Evolutionary conservation across 2,888 invertebrate genomes (phyloP).

Genomic region (Epiblema foenella): DNA sequence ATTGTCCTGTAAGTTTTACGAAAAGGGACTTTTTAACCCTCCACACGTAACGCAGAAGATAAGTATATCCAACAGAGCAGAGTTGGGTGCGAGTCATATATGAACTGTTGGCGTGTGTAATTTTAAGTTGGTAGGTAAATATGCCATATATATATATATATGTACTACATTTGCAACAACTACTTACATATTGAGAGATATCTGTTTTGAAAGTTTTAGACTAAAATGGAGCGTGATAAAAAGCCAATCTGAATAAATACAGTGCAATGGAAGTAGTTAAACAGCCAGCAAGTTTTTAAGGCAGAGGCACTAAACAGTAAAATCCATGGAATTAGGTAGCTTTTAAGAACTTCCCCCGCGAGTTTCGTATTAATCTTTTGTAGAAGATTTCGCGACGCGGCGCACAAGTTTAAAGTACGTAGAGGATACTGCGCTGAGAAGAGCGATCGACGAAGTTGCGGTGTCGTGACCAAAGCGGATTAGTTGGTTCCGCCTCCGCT

Average conservation of each 20-base stretch:
- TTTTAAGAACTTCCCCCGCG: conserved; percentile 54
- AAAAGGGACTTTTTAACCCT: neutral
- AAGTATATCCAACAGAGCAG: no score
- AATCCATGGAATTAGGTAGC: conserved; percentile 28
- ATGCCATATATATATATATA: no score
- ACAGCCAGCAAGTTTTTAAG: conserved; percentile 1
- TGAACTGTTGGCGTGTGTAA: neutral
- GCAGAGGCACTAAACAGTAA: neutral
- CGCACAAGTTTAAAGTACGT: conserved; percentile 70
- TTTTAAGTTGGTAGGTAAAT: no score
- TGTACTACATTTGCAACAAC: neutral
- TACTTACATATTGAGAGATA: no score
- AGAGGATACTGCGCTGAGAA: conserved; percentile 58
- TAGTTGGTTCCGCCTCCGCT: conserved; percentile 58
- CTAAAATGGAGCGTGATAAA: neutral
- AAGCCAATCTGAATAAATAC: neutral
- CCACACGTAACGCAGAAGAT: no score
- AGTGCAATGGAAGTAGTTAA: conserved; percentile 9
- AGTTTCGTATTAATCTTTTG: conserved; percentile 71
- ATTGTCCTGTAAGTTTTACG: neutral
- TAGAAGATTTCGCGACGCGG: conserved; percentile 51
- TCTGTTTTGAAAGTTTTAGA: neutral
- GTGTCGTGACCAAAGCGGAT: conserved; percentile 69
- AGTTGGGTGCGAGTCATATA: neutral
- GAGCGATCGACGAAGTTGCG: conserved; percentile 72